phyloP scores from a whole-genome alignment of 2,797 vertebrate species.

The Acridotheres tristis region DNA sequence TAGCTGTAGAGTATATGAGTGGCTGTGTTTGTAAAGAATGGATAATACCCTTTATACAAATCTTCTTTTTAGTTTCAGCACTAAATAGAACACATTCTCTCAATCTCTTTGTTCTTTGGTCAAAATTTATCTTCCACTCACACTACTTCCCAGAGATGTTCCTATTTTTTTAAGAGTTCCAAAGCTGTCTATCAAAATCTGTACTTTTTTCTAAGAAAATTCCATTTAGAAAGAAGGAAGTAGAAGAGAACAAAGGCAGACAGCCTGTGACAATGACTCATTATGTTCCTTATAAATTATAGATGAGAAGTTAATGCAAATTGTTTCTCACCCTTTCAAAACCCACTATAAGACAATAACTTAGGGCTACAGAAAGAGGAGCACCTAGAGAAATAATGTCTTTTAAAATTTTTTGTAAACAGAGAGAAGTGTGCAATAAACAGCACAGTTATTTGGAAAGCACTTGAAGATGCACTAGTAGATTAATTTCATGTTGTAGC shows the following conservation, averaged over 20 bases:
- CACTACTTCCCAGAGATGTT: conserved; percentile 60
- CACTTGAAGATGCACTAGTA: conserved; percentile 7
- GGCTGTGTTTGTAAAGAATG: not conserved
- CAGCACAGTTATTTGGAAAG: conserved; percentile 33
- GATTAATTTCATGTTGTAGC: conserved; percentile 48
- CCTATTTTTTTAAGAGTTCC: conserved; percentile 19
- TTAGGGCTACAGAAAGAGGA: conserved; percentile 55
- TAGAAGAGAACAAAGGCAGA: conserved; percentile 63
- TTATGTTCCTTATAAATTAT: conserved; percentile 75
- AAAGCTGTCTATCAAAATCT: conserved; percentile 52
- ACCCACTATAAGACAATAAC: conserved; percentile 55
- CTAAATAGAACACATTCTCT: not conserved
- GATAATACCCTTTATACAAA: not conserved
- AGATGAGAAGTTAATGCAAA: conserved; percentile 69
- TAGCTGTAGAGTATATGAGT: not conserved
- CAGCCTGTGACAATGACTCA: conserved; percentile 75
- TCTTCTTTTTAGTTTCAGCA: not conserved
- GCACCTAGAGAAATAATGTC: conserved; percentile 28
- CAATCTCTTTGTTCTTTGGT: not conserved
- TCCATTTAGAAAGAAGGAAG: conserved; percentile 79
- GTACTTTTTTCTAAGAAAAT: conserved; percentile 73
- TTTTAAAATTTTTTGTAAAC: not conserved
- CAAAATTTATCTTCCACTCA: not conserved
- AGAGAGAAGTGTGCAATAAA: conserved; percentile 1
- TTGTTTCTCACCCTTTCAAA: conserved; percentile 68